Base-by-base conservation (phyloP, 2,888 invertebrate genomes). In the Pollenia griseotomentosa region DNA sequence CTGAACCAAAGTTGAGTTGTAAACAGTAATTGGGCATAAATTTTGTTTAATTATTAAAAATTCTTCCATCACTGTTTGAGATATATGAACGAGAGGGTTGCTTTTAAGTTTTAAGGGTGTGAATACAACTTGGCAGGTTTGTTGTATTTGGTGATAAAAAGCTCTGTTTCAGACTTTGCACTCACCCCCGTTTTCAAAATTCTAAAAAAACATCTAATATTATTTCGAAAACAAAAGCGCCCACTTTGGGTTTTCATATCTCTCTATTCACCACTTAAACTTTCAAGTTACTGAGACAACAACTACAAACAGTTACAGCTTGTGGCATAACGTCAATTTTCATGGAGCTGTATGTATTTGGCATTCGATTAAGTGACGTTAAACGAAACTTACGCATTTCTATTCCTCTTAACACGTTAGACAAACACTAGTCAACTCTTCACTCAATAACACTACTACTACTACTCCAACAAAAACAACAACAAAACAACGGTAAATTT, bases 311-410 rank as follows among this genome's bases (percentile, higher is more conserved):
- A 33, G 6, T 33, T 33, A 33, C 1, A 68, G 53, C 33, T 53
- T 40, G 53, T 10, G n/a, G 14, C 14, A 70, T 10, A 53, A 10
- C 33, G 68, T n/a, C 16, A 42, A 63, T 51, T 75, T 75, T 53
- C 19, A 19, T 12, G 12, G 14, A 8, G 12, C 57, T 66, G 61
- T 42, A 42, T 77, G 71, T 82, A 68, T 70, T 79, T 79, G 79
- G 23, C 78, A 78, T 68, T 81, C 57, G 83, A 74, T 74, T 63
- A 84, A 77, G 61, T 77, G 73, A 87, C 83, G 77, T 84, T 84
- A 68, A 84, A 44, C 86, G 61, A 46, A 75, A 83, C 70, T 71
- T 77, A 87, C 83, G 83, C 78, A 84, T 81, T 81, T 68, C 66
- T 70, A 63, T 65, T 65, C 40, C 65, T 23, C 46, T 44, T 65